phyloP scores from a whole-genome alignment of 2,113 vertebrate species.

The Salvelinus sp. region DNA sequence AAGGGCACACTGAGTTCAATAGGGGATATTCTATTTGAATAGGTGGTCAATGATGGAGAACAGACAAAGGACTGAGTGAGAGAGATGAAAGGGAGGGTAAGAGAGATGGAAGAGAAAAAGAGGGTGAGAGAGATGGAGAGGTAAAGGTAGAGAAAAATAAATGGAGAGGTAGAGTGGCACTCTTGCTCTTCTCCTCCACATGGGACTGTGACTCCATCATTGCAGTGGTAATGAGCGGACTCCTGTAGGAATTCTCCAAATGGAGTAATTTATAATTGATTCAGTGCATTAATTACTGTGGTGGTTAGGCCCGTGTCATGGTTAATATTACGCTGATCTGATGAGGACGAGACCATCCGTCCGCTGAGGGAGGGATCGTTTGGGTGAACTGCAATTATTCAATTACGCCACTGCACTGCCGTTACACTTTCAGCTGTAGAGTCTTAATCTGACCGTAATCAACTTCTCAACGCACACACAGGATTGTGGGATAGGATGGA shows the following conservation, averaged over 20 bases:
- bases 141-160: neutral
- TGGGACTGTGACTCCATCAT: constrained; percentile 66
- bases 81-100: neutral
- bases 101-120: neutral
- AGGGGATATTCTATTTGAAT: too few species aligned
- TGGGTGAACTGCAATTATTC: constrained; percentile 75
- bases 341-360: constrained; percentile 55
- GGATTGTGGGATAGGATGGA: neutral
- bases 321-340: constrained; percentile 76
- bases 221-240: constrained; percentile 70
- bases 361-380: constrained; percentile 70
- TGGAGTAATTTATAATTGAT: constrained; percentile 81
- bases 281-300: constrained; percentile 78
- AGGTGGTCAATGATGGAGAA: too few species aligned
- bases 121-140: neutral
- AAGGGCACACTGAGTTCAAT: too few species aligned
- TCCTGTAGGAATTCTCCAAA: constrained; percentile 75
- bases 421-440: constrained; percentile 43
- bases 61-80: too few species aligned
- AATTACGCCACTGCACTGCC: constrained; percentile 60
- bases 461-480: constrained; percentile 45
- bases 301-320: constrained; percentile 76
- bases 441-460: constrained; percentile 55
- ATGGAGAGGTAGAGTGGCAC: constrained; percentile 51
- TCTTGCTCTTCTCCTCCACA: neutral